Base-by-base conservation (phyloP, 2,113 vertebrate genomes). In the Chinchilla lanigera region DNA sequence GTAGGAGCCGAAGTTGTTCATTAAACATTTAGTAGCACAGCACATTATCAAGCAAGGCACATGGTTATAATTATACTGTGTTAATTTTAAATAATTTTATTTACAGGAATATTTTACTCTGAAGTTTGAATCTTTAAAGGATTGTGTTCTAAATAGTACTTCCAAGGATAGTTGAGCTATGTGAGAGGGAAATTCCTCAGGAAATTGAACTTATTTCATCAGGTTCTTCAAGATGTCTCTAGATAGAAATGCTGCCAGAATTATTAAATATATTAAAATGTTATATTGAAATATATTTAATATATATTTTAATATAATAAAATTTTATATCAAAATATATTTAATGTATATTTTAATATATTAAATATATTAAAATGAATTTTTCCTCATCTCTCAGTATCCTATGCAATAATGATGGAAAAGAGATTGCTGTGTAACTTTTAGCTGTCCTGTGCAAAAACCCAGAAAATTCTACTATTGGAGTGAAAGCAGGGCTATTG, bases 191-290 rank as follows among this genome's bases (percentile, higher is more conserved):
- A 58, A 60, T 47, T 44, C 52, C 16, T 38, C 28, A 61, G n/a
- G 33, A 71, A 86, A 47, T 2, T 8, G 3, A 10, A 26, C 0
- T 0, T 1, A 12, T 47, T 44, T 13, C 13, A 26, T 20, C 22
- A 63, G 58, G 26, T 0, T 38, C 8, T 33, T 26, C 3, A 78
- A n/a, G 33, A 60, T 0, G 0, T 9, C 19, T n/a, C 11, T 3
- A 56, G 30, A 22, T 35, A 69, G 1, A n/a, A 65, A 35, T 19
- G 9, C 13, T 38, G 44, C 7, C 50, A n/a, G 58, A 58, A 60
- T 2, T 81, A 0, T 24, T 60, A 41, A 89, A 19, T 6, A 24
- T 20, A 75, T 52, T 81, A 60, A 33, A 87, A 12, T 50, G 56
- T n/a, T n/a, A n/a, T n/a, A n/a, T n/a, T n/a, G n/a, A n/a, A n/a